Percentiles rank a stretch among this genome's conserved stretches.
Evolutionary conservation across 2,888 invertebrate genomes (phyloP).

Genomic region (Lasioglossum figueresi): DNA sequence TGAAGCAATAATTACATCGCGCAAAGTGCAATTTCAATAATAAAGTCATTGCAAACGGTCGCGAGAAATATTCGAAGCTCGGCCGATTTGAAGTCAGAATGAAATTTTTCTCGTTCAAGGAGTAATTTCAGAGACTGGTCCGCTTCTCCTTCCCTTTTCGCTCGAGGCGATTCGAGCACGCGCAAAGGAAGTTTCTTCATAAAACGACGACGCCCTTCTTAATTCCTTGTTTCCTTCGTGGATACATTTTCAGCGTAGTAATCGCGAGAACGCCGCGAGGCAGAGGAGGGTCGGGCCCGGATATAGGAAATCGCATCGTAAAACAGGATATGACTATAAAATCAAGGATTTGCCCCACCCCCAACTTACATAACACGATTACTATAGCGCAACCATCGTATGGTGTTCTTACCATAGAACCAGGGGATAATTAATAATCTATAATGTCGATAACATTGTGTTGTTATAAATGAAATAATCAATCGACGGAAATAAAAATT

Average conservation of each 20-base stretch:
- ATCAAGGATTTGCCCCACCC: slow-evolving; percentile 17
- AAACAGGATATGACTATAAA: slow-evolving; percentile 43
- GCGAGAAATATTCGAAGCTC: neutral
- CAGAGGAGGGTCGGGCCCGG: slow-evolving; percentile 43
- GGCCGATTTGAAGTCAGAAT: slow-evolving; percentile 38
- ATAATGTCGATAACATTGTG: too few species aligned
- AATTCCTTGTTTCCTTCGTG: slow-evolving; percentile 72
- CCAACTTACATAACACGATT: neutral
- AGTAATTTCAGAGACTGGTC: slow-evolving; percentile 2
- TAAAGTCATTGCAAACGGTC: neutral
- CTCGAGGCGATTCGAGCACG: slow-evolving; percentile 56
- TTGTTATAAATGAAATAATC: too few species aligned
- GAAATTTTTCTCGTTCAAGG: slow-evolving; percentile 47
- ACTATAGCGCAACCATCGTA: neutral
- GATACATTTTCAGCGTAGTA: slow-evolving; percentile 62
- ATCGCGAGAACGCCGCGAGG: slow-evolving; percentile 63
- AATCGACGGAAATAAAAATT: too few species aligned
- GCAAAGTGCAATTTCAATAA: slow-evolving; percentile 14
- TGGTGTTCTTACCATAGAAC: neutral
- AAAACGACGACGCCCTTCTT: slow-evolving; percentile 68
- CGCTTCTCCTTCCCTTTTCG: slow-evolving; percentile 12
- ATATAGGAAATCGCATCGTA: slow-evolving; percentile 64
- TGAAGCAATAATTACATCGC: neutral
- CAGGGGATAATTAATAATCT: neutral
- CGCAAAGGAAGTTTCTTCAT: slow-evolving; percentile 62